Evolutionary conservation across 2,888 invertebrate genomes (phyloP).

Genomic region (Odontothrips loti): DNA sequence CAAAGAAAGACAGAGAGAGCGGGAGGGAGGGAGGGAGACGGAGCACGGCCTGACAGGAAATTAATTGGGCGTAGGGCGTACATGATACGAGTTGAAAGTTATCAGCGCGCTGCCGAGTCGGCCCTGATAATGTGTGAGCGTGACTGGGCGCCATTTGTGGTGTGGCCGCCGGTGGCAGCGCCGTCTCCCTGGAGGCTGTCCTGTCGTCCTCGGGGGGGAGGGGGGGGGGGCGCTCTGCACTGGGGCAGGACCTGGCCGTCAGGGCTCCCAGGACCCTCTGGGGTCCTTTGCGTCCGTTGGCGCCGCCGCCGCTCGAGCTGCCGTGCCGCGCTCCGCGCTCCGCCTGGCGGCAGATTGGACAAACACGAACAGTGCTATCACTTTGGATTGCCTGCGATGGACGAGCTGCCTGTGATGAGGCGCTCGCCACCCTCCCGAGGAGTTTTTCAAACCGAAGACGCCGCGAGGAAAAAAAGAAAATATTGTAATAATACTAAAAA

Average conservation of each 20-base stretch:
- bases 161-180: not conserved
- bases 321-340: not conserved
- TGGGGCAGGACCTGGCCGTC: no score
- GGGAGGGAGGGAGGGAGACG: no score
- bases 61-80: not conserved
- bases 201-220: not conserved
- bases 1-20: no score
- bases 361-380: not conserved
- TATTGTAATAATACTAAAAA: no score
- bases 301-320: not conserved
- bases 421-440: no score
- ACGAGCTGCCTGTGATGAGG: no score
- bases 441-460: no score
- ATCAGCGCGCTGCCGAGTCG: constrained; percentile 1
- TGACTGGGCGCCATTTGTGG: not conserved
- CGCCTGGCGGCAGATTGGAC: not conserved
- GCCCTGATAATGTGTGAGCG: constrained; percentile 20
- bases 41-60: not conserved
- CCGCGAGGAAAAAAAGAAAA: no score
- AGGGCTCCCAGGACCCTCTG: no score
- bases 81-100: constrained; percentile 9
- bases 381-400: not conserved
- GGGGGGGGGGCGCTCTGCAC: not conserved
- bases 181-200: not conserved
- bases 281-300: no score